Conservation (phyloP, 2,113 vertebrate species). For the Empidonax traillii region DNA sequence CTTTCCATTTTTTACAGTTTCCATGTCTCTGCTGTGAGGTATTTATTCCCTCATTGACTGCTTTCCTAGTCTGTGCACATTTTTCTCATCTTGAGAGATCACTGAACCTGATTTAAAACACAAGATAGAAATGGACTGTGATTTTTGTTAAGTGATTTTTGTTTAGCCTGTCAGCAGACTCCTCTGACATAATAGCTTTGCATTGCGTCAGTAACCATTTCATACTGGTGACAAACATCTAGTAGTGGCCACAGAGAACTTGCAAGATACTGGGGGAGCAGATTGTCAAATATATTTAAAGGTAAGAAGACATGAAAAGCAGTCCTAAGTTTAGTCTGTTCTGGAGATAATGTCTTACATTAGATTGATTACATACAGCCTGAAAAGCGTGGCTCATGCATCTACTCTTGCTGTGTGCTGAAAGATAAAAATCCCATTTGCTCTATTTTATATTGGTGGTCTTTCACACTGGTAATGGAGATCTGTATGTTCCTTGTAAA, state of each 20-base stretch:
- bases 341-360: constrained; percentile 71
- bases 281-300: constrained; percentile 68
- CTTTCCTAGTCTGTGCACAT: background rate
- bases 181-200: constrained; percentile 34
- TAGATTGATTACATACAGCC: constrained; percentile 75
- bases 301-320: constrained; percentile 51
- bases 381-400: constrained; percentile 64
- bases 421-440: constrained; percentile 83
- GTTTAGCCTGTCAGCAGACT: constrained; percentile 68
- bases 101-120: constrained; percentile 52
- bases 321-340: constrained; percentile 51
- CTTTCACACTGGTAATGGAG: constrained; percentile 70
- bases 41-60: background rate
- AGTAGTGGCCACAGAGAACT: constrained; percentile 1
- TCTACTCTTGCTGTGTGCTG: constrained; percentile 67
- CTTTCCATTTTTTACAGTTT: background rate
- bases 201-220: constrained; percentile 20
- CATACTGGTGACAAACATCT: constrained; percentile 9
- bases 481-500: constrained; percentile 76
- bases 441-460: constrained; percentile 76
- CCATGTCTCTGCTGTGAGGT: background rate
- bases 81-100: constrained; percentile 27
- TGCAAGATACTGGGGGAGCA: constrained; percentile 30
- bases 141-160: constrained; percentile 71
- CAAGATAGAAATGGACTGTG: constrained; percentile 65